phyloP scores from a whole-genome alignment of 2,888 invertebrate genomes.

The Drosophila merina region DNA sequence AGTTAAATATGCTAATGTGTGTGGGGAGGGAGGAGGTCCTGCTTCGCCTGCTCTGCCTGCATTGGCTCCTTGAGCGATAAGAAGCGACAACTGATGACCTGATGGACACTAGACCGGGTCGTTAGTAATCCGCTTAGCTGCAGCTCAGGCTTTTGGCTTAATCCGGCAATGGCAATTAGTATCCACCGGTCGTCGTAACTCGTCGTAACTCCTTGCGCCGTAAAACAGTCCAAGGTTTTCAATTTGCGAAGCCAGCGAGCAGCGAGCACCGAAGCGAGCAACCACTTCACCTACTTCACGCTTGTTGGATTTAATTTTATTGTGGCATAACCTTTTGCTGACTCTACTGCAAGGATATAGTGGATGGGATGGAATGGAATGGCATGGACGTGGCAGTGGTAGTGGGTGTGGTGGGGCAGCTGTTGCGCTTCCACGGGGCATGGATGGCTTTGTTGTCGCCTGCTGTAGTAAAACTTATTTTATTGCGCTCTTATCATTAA shows the following conservation, averaged over 20 bases:
- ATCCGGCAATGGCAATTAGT: conserved; percentile 41
- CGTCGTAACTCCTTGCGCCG: conserved; percentile 49
- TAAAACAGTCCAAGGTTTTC: conserved; percentile 67
- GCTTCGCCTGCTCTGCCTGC: conserved; percentile 26
- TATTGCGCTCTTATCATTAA: conserved; percentile 78
- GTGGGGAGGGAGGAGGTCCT: conserved; percentile 16
- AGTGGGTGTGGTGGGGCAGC: conserved; percentile 18
- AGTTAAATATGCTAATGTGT: conserved; percentile 75
- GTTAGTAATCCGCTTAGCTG: conserved; percentile 31
- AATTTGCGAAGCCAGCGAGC: conserved; percentile 52
- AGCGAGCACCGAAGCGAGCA: conserved; percentile 44
- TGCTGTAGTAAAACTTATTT: conserved; percentile 74
- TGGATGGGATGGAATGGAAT: neutral
- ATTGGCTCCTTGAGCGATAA: conserved; percentile 32
- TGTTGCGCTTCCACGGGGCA: conserved; percentile 35
- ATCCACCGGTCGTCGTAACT: conserved; percentile 34
- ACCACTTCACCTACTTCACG: conserved; percentile 70
- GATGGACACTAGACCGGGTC: conserved; percentile 50
- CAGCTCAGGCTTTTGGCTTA: conserved; percentile 11
- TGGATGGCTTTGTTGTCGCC: conserved; percentile 36
- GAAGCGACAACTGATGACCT: conserved; percentile 16
- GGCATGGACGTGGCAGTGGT: neutral
- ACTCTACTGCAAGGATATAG: conserved; percentile 37
- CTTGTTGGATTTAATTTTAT: conserved; percentile 78
- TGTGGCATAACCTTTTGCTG: conserved; percentile 74